phyloP scores from a whole-genome alignment of 1,140 invertebrate species.

The Tetramorium simillimum region DNA sequence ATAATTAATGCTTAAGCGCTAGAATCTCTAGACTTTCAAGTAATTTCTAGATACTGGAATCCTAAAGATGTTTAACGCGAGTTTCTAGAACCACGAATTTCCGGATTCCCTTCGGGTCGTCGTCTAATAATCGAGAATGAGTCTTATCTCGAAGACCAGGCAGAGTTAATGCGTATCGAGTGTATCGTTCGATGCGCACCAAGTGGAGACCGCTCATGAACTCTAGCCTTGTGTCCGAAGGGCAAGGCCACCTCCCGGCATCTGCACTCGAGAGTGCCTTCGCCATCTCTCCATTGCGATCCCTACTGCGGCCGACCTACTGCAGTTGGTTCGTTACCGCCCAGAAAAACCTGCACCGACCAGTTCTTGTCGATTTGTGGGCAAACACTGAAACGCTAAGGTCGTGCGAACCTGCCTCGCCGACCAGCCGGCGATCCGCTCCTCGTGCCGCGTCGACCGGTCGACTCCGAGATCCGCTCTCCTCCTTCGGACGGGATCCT shows the following conservation, averaged over 20 bases:
- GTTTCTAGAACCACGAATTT: neutral
- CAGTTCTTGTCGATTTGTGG: constrained; percentile 81
- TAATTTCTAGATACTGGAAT: neutral
- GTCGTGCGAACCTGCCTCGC: constrained; percentile 76
- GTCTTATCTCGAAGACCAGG: neutral
- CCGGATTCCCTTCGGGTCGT: neutral
- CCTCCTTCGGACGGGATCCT: constrained; percentile 15
- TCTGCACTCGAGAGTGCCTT: constrained; percentile 26
- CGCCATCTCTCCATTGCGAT: constrained; percentile 37
- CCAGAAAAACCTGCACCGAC: constrained; percentile 77
- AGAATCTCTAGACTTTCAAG: neutral
- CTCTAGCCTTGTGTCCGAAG: constrained; percentile 77
- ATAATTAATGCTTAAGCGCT: neutral
- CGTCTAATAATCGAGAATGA: neutral
- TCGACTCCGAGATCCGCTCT: constrained; percentile 35
- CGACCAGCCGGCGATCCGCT: constrained; percentile 52
- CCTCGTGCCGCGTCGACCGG: constrained; percentile 34
- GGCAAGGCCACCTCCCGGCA: constrained; percentile 74
- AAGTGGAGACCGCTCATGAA: constrained; percentile 71
- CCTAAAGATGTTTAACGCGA: neutral
- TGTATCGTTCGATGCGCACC: constrained; percentile 20
- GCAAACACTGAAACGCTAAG: constrained; percentile 78
- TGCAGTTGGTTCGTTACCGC: constrained; percentile 74
- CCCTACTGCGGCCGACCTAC: constrained; percentile 68
- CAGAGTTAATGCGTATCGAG: constrained; percentile 22